Conservation (phyloP, 2,888 invertebrate genomes). For the Anaspis maculata region DNA sequence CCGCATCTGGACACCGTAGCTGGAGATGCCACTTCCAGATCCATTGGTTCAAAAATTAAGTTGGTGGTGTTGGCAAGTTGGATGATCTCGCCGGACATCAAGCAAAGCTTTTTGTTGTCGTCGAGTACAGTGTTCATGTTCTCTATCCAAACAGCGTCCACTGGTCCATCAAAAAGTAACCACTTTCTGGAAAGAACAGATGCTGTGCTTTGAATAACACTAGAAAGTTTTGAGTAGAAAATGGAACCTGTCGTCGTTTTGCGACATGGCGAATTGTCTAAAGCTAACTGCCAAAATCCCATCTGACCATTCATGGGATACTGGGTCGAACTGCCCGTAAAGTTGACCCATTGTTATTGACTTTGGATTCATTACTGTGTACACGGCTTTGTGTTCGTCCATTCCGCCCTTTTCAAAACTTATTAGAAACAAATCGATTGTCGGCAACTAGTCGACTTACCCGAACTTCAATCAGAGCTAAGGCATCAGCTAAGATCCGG, state of each 20-base stretch:
- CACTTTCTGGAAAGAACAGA: slow-evolving; percentile 83
- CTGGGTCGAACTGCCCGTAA: slow-evolving; percentile 89
- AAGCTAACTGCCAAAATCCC: slow-evolving; percentile 81
- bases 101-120: slow-evolving; percentile 90
- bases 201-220: too few relatives aligned
- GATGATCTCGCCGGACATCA: slow-evolving; percentile 98
- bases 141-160: slow-evolving; percentile 95
- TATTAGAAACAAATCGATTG: too few relatives aligned
- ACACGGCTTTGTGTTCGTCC: slow-evolving; percentile 69
- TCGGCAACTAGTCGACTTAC: too few relatives aligned
- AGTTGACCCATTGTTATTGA: slow-evolving; percentile 92
- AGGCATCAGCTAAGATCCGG: slow-evolving; percentile 69
- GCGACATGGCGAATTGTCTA: slow-evolving; percentile 68
- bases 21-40: slow-evolving; percentile 88
- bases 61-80: slow-evolving; percentile 84
- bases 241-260: slow-evolving; percentile 64
- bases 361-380: slow-evolving; percentile 85
- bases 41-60: slow-evolving; percentile 91
- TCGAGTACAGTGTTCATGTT: slow-evolving; percentile 94
- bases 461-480: slow-evolving; percentile 69
- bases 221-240: too few relatives aligned
- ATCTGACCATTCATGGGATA: slow-evolving; percentile 92
- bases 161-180: slow-evolving; percentile 93
- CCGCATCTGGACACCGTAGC: slow-evolving; percentile 92
- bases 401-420: slow-evolving; percentile 55